Evolutionary conservation across 2,113 vertebrate species (phyloP), one percentile per base, ranked within the genome.

Genomic region (Rhizomys pruinosus): DNA sequence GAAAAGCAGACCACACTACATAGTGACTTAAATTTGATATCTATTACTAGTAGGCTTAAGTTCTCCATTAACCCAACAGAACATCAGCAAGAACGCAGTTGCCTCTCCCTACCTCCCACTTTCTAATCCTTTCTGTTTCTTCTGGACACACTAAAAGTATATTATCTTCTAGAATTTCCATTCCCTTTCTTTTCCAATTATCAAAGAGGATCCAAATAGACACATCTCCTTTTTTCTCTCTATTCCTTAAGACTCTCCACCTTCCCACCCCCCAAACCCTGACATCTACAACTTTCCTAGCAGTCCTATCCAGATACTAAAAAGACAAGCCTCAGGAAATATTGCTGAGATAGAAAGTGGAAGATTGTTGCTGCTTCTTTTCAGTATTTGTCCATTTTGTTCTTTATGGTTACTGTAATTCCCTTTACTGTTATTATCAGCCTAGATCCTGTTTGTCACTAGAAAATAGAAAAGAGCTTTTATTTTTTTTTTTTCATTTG

Each of bases 391-490:
- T 90, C 61, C 87, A 82, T 85, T 79, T 27, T 80, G 20, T 87
- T 78, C 23, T 55, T 92, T 92, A 59, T 34, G 37, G 7, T 79
- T 80, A 61, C 92, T 76, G 73, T 64, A 87, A 63, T 81, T 7
- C 20, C 86, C 92, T 16, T 71, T 87, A 39, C 8, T 64, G 57
- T 42, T 87, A 82, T 55, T 88, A 64, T 81, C 73, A 90, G n/a
- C 44, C 64, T 82, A 44, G 27, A 76, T 84, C 64, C 84, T 91
- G 37, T 89, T 91, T 82, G 47, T 91, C 59, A 87, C 84, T 87
- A 91, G 72, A 89, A 87, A 93, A 91, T 61, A 95, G 64, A 89
- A 95, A 94, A 89, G 63, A 92, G 32, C 72, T 84, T 61, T 52
- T 52, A 7, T 52, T 52, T 52, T 52, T 52, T 52, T 52, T 52